Evolutionary conservation across 2,888 invertebrate species (phyloP).

Genomic region (Pterostichus madidus): DNA sequence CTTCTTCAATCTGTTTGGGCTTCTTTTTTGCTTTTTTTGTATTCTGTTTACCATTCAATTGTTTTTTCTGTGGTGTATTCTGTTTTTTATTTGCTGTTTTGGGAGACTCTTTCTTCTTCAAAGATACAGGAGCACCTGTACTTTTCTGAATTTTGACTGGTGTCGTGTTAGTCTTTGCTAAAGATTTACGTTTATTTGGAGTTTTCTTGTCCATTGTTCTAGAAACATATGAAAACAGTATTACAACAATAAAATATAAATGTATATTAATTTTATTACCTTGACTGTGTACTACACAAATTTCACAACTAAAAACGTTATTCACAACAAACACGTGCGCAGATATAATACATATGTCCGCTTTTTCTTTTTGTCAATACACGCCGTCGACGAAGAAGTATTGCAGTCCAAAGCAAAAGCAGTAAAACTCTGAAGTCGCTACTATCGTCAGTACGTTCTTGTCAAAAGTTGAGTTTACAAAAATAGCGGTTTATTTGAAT

Average conservation of each 20-base stretch:
- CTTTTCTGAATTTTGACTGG: slow-evolving; percentile 19
- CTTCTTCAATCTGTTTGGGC: background rate
- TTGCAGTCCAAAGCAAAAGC: too few relatives aligned
- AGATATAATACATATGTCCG: too few relatives aligned
- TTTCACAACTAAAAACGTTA: background rate
- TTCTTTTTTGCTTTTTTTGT: background rate
- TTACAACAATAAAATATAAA: too few relatives aligned
- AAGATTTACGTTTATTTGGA: slow-evolving; percentile 37
- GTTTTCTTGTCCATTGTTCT: slow-evolving; percentile 23
- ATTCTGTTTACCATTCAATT: slow-evolving; percentile 3
- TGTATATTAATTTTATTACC: background rate
- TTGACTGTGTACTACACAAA: background rate
- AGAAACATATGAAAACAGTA: background rate
- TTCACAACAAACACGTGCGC: background rate
- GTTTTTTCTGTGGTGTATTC: background rate
- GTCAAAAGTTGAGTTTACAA: too few relatives aligned
- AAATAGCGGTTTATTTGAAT: too few relatives aligned
- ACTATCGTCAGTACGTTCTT: too few relatives aligned
- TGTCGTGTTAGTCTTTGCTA: background rate
- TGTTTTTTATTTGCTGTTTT: background rate
- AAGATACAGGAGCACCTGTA: background rate
- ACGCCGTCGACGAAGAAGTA: too few relatives aligned
- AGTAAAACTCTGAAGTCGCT: too few relatives aligned
- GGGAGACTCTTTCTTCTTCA: background rate
- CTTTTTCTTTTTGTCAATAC: too few relatives aligned